Evolutionary conservation across 2,113 vertebrate species (phyloP).

Genomic region (Monarcha castaneiventris): DNA sequence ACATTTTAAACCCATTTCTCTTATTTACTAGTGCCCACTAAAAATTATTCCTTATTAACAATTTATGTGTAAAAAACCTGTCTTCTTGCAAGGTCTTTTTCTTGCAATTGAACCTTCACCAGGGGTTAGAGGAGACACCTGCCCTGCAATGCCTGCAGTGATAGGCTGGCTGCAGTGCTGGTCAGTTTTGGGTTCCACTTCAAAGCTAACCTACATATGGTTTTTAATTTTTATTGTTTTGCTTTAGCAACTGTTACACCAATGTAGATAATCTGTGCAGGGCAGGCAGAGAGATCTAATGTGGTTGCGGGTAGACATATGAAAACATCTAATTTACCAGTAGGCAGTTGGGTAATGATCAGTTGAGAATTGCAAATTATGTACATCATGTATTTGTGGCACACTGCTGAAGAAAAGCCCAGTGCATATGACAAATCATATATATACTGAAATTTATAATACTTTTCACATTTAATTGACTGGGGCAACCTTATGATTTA

Average conservation of each 20-base stretch:
- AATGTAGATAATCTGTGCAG: background rate
- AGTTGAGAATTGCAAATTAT: constrained; percentile 47
- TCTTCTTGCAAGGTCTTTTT: background rate
- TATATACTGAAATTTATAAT: constrained; percentile 38
- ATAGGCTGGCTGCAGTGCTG: background rate
- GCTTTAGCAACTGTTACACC: constrained; percentile 4
- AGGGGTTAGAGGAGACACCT: background rate
- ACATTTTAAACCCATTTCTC: background rate
- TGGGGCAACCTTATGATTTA: constrained; percentile 36
- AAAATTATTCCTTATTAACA: background rate
- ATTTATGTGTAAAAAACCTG: background rate
- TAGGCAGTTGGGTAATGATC: constrained; percentile 57
- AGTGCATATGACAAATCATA: constrained; percentile 8
- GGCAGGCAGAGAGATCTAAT: constrained; percentile 43
- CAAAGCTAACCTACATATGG: background rate
- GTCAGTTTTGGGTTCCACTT: background rate
- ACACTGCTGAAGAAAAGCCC: constrained; percentile 26
- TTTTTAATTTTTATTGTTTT: constrained; percentile 2
- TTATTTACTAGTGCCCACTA: background rate
- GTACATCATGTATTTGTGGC: constrained; percentile 24
- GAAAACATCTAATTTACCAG: constrained; percentile 57
- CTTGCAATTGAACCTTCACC: background rate
- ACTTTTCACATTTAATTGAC: constrained; percentile 47
- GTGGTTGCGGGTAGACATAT: background rate
- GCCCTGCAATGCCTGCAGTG: background rate